Conservation (phyloP, 2,888 invertebrate genomes). For the Eupsilia transversa region DNA sequence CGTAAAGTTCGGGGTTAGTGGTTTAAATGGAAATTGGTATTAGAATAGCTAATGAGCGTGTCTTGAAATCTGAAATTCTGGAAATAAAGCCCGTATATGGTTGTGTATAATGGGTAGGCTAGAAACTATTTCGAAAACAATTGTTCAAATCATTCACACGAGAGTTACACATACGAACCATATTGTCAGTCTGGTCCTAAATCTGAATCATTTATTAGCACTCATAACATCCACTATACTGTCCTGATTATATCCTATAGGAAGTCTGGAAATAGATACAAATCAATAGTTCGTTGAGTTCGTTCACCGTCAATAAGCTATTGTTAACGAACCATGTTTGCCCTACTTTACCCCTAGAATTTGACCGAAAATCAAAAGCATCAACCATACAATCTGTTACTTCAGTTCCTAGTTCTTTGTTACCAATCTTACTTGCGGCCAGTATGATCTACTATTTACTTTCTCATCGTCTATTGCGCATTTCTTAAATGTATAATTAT, state of each 20-base stretch:
- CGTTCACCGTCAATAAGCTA: conserved; percentile 7
- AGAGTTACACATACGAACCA: neutral
- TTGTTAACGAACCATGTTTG: conserved; percentile 26
- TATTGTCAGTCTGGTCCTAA: neutral
- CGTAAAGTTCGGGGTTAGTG: conserved; percentile 38
- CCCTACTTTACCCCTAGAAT: conserved; percentile 48
- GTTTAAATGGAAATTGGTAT: conserved; percentile 34
- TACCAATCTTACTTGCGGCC: conserved; percentile 59
- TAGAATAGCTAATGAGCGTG: conserved; percentile 6
- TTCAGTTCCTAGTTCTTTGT: conserved; percentile 51
- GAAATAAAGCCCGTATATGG: neutral
- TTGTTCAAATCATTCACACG: neutral
- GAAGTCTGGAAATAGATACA: conserved; percentile 26
- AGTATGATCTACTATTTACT: conserved; percentile 70
- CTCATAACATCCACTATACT: neutral
- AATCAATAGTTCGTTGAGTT: conserved; percentile 32
- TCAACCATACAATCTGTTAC: conserved; percentile 50
- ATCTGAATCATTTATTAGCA: conserved; percentile 12
- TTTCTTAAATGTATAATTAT: conserved; percentile 78
- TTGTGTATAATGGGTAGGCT: neutral
- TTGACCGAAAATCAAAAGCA: conserved; percentile 51
- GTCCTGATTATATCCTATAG: neutral
- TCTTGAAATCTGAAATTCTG: conserved; percentile 8
- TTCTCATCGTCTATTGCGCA: conserved; percentile 71
- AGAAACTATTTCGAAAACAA: neutral